A percentile compares a stretch with the other conserved stretches of the same genome.
These are phyloP conservation scores for Argyresthia goedartella DNA, from an alignment of 2,888 invertebrate species.

Conservation along the genomic window DNA sequence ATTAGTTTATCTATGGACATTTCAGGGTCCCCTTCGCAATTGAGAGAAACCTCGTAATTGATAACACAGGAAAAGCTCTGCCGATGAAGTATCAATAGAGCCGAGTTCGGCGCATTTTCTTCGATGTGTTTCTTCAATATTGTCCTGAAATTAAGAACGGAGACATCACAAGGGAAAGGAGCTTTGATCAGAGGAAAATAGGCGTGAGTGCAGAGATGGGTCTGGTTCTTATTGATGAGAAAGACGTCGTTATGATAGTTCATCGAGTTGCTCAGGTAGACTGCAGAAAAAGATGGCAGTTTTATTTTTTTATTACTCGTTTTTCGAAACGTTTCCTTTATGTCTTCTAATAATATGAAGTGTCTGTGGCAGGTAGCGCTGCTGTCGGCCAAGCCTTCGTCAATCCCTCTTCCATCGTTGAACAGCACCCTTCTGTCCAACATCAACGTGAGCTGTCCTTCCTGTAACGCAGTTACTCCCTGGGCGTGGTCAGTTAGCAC, in stretches of 20 bases:
- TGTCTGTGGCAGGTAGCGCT: conserved; percentile 70
- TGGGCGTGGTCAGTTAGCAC: conserved; percentile 90
- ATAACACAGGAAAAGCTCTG: conserved; percentile 40
- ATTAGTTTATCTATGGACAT: conserved; percentile 38
- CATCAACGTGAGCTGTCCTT: conserved; percentile 93
- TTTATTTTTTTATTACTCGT: too few species aligned
- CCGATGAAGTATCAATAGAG: conserved; percentile 40
- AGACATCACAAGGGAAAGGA: conserved; percentile 48
- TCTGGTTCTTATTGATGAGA: conserved; percentile 30
- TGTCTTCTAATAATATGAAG: conserved; percentile 42
- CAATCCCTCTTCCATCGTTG: conserved; percentile 94
- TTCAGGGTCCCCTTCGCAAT: conserved; percentile 31
- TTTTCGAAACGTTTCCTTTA: too few species aligned
- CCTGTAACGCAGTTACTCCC: conserved; percentile 89
- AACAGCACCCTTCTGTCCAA: conserved; percentile 91
- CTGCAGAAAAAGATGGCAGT: conserved; percentile 43
- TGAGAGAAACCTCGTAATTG: conserved; percentile 16
- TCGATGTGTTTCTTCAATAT: conserved; percentile 17
- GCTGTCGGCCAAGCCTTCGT: conserved; percentile 93
- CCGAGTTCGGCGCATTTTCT: conserved; percentile 22
- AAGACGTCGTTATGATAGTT: conserved; percentile 40
- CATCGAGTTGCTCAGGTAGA: conserved; percentile 31
- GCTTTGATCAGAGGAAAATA: conserved; percentile 44
- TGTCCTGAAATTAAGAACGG: conserved; percentile 40
- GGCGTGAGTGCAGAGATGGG: conserved; percentile 29